Evolutionary conservation across 2,888 invertebrate genomes (phyloP), one percentile per base, ranked within the genome.

Genomic region (Xestoiulus laeticollis): DNA sequence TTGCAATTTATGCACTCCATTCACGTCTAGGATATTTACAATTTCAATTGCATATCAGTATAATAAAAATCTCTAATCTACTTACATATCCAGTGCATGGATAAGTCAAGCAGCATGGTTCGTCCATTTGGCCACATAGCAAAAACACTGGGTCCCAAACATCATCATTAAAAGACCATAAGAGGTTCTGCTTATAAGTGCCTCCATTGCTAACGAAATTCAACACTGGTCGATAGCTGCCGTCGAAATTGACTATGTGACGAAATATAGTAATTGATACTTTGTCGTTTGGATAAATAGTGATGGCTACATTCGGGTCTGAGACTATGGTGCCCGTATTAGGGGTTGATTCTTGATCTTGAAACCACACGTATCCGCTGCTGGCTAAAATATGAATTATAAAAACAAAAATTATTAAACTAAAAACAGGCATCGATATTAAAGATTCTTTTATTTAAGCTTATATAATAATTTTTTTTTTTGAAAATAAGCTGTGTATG

Each of bases 1-100:
- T 48, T 48, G 16, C 4, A 48, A 16, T 16, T 19, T 3, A 19
- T 48, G 48, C 44, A 14, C 1, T 44, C 10, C 14, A 44, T 44
- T 44, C 44, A 12, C 48, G 16, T 16, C 4, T 0, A 14, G 4
- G 1, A 5, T 48, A 12, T 4, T 16, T 16, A 16, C 19, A 16
- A 48, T 48, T 0, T 48, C 4, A 68, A 26, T 4, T 68, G 59
- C 14, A 5, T 59, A 16, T 59, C 59, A 16, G 59, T 5, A 59
- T 22, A 22, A 59, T n/a, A n/a, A n/a, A n/a, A n/a, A 5, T 4
- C n/a, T 44, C 10, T 44, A 22, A 10, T 33, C 33, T 33, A 85
- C 85, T 38, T 33, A 85, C 85, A 33, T 85, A 85, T 33, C 85
- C 85, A 85, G 2, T 14, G 38, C 85, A 85, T 33, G 85, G 85